Percentiles rank a stretch among this genome's conserved stretches.
These are phyloP conservation scores for Caenorhabditis plicata DNA, from an alignment of 2,888 invertebrate species.

Conservation along the genomic window DNA sequence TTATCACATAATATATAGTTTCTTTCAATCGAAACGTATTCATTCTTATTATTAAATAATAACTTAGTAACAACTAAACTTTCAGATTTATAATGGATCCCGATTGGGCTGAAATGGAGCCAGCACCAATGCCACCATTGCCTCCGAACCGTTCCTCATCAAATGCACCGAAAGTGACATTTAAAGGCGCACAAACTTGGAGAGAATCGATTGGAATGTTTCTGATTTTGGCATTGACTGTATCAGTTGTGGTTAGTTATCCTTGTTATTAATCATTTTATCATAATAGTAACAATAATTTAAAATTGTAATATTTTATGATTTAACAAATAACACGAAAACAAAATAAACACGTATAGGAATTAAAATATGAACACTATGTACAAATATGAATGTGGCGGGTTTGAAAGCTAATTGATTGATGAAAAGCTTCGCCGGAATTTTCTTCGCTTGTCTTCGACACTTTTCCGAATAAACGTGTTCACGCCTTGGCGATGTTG, in stretches of 20 bases:
- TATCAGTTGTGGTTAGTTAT: slow-evolving; percentile 44
- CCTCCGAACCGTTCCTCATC: slow-evolving; percentile 18
- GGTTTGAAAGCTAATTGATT: slow-evolving; percentile 3
- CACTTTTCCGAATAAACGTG: slow-evolving; percentile 4
- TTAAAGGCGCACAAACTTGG: slow-evolving; percentile 49
- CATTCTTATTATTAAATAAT: background rate
- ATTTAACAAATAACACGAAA: too few relatives aligned
- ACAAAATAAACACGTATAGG: background rate
- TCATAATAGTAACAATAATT: background rate
- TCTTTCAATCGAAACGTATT: too few relatives aligned
- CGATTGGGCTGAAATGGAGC: slow-evolving; percentile 8
- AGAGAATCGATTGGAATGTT: slow-evolving; percentile 55
- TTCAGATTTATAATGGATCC: slow-evolving; percentile 12
- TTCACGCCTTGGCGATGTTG: slow-evolving; percentile 11
- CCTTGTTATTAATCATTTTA: background rate
- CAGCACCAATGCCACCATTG: slow-evolving; percentile 17
- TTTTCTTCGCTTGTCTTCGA: slow-evolving; percentile 21
- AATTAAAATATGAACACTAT: too few relatives aligned
- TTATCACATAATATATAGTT: too few relatives aligned
- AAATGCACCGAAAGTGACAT: slow-evolving; percentile 31
- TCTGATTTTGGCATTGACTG: slow-evolving; percentile 34
- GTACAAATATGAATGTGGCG: too few relatives aligned
- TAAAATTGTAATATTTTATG: too few relatives aligned
- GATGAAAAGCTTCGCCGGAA: slow-evolving; percentile 18
- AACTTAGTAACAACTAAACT: too few relatives aligned